Conservation (phyloP, 2,888 invertebrate species). For the Lordiphosa fenestrarum region DNA sequence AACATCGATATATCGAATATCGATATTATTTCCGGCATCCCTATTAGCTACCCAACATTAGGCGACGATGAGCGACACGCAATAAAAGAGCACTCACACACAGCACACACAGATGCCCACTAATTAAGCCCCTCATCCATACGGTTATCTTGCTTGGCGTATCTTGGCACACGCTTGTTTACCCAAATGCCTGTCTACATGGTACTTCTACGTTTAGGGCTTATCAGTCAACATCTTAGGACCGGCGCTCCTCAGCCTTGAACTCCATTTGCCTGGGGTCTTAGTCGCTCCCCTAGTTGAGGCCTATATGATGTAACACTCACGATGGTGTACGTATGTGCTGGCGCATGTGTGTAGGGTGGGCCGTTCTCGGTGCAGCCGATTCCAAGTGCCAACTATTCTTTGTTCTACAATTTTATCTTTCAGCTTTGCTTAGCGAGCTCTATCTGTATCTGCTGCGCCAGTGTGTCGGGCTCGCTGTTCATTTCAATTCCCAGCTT, state of each 20-base stretch:
- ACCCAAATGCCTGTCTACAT: constrained; percentile 7
- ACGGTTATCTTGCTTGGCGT: constrained; percentile 4
- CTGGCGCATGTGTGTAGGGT: background rate
- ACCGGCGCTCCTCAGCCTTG: constrained; percentile 8
- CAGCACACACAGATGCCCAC: background rate
- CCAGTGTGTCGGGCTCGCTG: too few species aligned
- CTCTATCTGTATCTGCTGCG: background rate
- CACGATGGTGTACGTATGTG: too few species aligned
- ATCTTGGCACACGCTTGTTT: constrained; percentile 3
- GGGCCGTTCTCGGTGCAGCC: constrained; percentile 11
- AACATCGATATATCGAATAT: too few species aligned
- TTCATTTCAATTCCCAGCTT: too few species aligned
- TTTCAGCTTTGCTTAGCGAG: constrained; percentile 7
- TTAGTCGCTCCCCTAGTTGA: background rate
- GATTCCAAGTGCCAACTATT: constrained; percentile 15
- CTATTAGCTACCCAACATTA: constrained; percentile 26
- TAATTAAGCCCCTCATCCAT: too few species aligned
- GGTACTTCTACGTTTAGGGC: constrained; percentile 1
- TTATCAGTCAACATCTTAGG: background rate
- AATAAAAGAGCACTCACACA: background rate
- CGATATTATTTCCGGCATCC: too few species aligned
- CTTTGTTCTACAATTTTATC: constrained; percentile 29
- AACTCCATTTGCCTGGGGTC: constrained; percentile 4
- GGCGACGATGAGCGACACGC: too few species aligned
- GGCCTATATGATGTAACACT: too few species aligned